Evolutionary conservation across 1,140 invertebrate species (phyloP).

Genomic region (Eciton burchellii): DNA sequence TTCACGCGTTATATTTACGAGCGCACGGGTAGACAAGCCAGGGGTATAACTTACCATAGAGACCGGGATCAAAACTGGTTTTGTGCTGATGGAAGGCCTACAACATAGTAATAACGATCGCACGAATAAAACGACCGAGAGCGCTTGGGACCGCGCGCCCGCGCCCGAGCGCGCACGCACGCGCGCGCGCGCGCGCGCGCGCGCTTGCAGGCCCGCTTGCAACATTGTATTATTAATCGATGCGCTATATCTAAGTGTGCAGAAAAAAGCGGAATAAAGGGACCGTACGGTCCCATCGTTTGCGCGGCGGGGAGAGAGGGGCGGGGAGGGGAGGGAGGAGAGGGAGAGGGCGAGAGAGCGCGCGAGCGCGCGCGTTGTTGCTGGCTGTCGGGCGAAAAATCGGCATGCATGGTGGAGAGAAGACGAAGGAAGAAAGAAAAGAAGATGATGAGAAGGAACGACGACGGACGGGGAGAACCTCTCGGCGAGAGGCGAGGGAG

Average conservation of each 20-base stretch:
- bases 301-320: constrained; percentile 18
- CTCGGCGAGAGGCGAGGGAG: background rate
- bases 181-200: too few species aligned
- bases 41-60: constrained; percentile 48
- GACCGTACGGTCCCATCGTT: constrained; percentile 17
- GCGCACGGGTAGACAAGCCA: constrained; percentile 7
- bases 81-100: constrained; percentile 52
- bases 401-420: constrained; percentile 21
- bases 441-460: background rate
- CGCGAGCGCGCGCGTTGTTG: constrained; percentile 24
- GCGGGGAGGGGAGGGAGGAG: too few species aligned
- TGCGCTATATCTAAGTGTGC: constrained; percentile 36
- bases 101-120: constrained; percentile 69
- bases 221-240: constrained; percentile 61
- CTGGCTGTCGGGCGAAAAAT: constrained; percentile 43
- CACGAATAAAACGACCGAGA: constrained; percentile 49
- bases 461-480: too few species aligned
- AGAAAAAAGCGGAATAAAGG: constrained; percentile 36
- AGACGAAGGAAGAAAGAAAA: background rate
- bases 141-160: constrained; percentile 31
- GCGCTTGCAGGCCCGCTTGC: background rate
- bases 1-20: constrained; percentile 56
- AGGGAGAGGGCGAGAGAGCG: too few species aligned
- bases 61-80: constrained; percentile 65
- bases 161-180: too few species aligned